Conservation (phyloP, 37 sponge, comb jelly and placozoan species). For the Chondrosia reniformis region DNA sequence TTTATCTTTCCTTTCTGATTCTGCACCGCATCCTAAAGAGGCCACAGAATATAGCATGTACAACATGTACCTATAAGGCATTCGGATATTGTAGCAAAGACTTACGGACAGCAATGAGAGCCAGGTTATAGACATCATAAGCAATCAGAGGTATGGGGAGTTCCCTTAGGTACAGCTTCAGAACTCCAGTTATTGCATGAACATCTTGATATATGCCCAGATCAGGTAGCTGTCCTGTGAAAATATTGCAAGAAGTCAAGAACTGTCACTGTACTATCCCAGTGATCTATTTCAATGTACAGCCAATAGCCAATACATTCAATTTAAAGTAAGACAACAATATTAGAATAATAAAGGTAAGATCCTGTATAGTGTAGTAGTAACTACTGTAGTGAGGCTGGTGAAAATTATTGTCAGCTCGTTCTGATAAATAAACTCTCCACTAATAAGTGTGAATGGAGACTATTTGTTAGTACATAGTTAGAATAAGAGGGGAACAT, state of each 20-base stretch:
- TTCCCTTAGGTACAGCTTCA: slow-evolving; percentile 89
- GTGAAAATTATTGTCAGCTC: too few species aligned
- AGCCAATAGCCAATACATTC: not conserved
- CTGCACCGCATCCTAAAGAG: slow-evolving; percentile 33
- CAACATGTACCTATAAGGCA: not conserved
- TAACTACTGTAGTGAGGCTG: too few species aligned
- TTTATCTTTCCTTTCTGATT: slow-evolving; percentile 58
- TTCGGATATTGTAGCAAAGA: slow-evolving; percentile 2
- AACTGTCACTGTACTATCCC: not conserved
- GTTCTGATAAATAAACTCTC: too few species aligned
- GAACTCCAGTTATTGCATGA: slow-evolving; percentile 71
- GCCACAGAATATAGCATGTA: not conserved
- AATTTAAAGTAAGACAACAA: not conserved
- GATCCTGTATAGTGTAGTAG: too few species aligned
- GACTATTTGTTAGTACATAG: too few species aligned
- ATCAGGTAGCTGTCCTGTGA: slow-evolving; percentile 42
- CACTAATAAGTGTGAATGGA: too few species aligned
- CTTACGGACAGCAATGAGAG: slow-evolving; percentile 73
- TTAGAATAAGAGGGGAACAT: too few species aligned
- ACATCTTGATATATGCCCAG: slow-evolving; percentile 45
- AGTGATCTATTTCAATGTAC: not conserved
- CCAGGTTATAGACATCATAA: slow-evolving; percentile 76
- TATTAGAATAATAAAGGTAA: too few species aligned
- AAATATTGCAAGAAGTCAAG: not conserved
- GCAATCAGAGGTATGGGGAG: slow-evolving; percentile 88